Evolutionary conservation across 2,113 vertebrate genomes (phyloP), one percentile per base, ranked within the genome.

Genomic region (Trinectes maculatus): DNA sequence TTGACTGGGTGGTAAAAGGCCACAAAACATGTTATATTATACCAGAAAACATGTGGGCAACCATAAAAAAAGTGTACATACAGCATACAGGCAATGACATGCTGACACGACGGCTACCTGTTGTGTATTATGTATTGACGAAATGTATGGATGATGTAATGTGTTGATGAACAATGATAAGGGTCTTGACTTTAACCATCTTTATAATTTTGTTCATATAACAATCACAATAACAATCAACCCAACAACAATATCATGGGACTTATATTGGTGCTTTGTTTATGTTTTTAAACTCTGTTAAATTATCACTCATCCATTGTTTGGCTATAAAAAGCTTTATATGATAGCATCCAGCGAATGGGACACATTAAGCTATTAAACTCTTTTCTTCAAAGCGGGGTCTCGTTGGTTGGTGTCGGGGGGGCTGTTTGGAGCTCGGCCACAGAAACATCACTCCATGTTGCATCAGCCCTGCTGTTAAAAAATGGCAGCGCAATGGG

Each of bases 381-480:
- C 3, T 2, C 1, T 15, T 42, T 16, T 48, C 61, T 48, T 37
- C 25, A 25, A 42, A 51, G 43, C 44, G 53, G 42, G 33, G 65
- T 60, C 66, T 76, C 67, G 76, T 43, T 6, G 2, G n/a, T 49
- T 65, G 48, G 40, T 33, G 18, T 55, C 42, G 2, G 3, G n/a
- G 34, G 48, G 47, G 39, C 39, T 18, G 36, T 67, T 31, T 60
- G 48, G 69, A 21, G 42, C 36, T 43, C 2, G 10, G 52, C 26
- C 65, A 68, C 57, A 37, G 47, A 56, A 62, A 66, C 49, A 54
- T 57, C 37, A 6, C 18, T 67, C 53, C 52, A 18, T 64, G 42
- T 73, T 76, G 54, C 46, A 29, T 56, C 47, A 64, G 44, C 57
- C 68, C 62, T 36, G 55, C 5, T 48, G 37, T 79, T 54, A 73